Base-by-base conservation (phyloP, 2,797 vertebrate genomes). In the Erpetoichthys calabaricus region DNA sequence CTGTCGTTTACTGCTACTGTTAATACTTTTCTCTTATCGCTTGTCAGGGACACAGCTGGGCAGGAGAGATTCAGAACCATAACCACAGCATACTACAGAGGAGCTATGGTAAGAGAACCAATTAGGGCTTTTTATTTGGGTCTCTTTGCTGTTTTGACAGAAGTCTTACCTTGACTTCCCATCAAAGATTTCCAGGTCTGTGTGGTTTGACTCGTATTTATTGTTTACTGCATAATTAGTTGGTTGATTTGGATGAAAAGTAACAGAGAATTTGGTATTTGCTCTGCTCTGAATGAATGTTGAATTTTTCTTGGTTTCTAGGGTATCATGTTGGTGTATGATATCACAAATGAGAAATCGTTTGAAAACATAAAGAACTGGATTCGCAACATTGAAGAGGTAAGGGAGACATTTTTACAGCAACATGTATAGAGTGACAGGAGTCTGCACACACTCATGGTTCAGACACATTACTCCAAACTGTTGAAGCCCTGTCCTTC, bases 341-440 rank as follows among this genome's bases (percentile, higher is more conserved):
- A 99, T 71, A 98, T 97, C 77, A 90, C 91, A 74, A 99, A 96
- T 57, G 94, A 99, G 65, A 99, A 97, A 70, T 99, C 95, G 46
- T 99, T 97, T 76, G 96, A 99, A 73, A 99, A 98, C 77, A 99
- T 99, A 63, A 97, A 96, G 75, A 99, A 99, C 74, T 99, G 96
- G 95, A 98, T 98, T 69, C 86, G 95, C 70, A 99, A 99, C 74
- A 99, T 99, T 65, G 96, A 99, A 75, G 92, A 98, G 91, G 96
- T 94, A 70, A 77, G 76, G 73, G 7, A n/a, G 5, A 5, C 7
- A 49, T 49, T 49, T 49, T 3, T 49, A 49, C 47, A 49, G 4
- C 47, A 49, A 4, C n/a, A 49, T 49, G 47, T 49, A n/a, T 3
- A 49, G 47, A 49, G 56, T 9, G 7, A 41, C 42, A n/a, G 55